Evolutionary conservation across 2,888 invertebrate species (phyloP).

Genomic region (Graphium colonna): DNA sequence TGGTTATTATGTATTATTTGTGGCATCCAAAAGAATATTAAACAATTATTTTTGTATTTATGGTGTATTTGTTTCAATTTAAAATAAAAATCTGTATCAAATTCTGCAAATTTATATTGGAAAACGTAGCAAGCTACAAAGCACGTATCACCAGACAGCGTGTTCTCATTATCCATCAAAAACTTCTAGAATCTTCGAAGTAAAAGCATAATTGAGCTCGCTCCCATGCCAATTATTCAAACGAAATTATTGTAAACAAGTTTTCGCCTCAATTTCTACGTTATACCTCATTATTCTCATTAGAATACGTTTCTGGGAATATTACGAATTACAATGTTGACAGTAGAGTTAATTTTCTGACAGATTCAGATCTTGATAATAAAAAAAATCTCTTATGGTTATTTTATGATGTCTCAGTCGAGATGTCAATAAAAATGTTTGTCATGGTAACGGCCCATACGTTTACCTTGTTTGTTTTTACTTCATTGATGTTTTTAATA

Average conservation of each 20-base stretch:
- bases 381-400: constrained; percentile 20
- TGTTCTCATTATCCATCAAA: constrained; percentile 12
- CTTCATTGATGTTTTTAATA: constrained; percentile 1
- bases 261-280: constrained; percentile 27
- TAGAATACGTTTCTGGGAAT: constrained; percentile 52
- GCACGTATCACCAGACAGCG: background rate
- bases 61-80: too few species aligned
- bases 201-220: constrained; percentile 14
- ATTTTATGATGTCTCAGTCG: constrained; percentile 19
- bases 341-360: too few species aligned
- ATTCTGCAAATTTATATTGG: too few species aligned
- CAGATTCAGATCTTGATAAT: constrained; percentile 42
- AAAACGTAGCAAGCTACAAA: background rate
- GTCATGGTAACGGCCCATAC: background rate
- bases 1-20: too few species aligned
- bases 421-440: constrained; percentile 16
- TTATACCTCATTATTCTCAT: constrained; percentile 43
- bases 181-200: constrained; percentile 7
- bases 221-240: constrained; percentile 45
- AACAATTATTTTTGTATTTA: too few species aligned
- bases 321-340: constrained; percentile 62
- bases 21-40: too few species aligned
- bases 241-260: constrained; percentile 27
- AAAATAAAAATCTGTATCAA: background rate
- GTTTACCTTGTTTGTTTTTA: constrained; percentile 10